Base-by-base conservation (phyloP, 2,888 invertebrate species). In the Bombylius discolor region DNA sequence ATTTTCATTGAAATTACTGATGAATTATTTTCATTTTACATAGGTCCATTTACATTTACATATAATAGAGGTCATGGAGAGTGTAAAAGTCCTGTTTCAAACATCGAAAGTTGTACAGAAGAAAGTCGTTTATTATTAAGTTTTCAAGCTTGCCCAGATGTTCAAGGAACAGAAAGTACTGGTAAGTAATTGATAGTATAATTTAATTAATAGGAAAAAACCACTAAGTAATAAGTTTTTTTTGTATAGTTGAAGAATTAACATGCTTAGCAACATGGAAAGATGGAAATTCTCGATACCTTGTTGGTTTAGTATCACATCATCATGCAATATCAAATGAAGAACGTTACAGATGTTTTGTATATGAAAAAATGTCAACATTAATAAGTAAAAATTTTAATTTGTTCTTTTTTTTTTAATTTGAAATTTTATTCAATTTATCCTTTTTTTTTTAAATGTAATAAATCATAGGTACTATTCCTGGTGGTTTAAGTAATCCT, bases 231-330 rank as follows among this genome's bases (percentile, higher is more conserved):
- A 36, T 36, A 36, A 36, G 1, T 36, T 6, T 47, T 49, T 51
- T 44, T 60, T 59, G 57, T 80, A 60, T 77, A 91, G 93, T 90
- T 64, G 93, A 93, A 73, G 92, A 93, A 70, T 77, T 94, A 53
- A 89, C 92, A 68, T 94, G 94, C 69, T 76, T 93, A 64, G 94
- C 93, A 5, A 85, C 87, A 56, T 94, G 94, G 94, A 93, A 93
- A 75, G 94, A 94, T 72, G 93, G 94, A 56, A 92, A 91, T 68
- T 85, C 89, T 53, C 81, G 92, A 57, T 94, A 92, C 77, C 79
- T 94, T 62, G 92, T 94, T 56, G 93, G 93, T 54, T 86, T 90
- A 73, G 82, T 94, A 59, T 88, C 89, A 67, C 90, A 91, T 78
- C 85, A 85, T 72, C 91, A 91, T 76, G 89, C 89, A 58, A 87